phyloP scores from a whole-genome alignment of 2,888 invertebrate species.

The Drosophila subsilvestris region DNA sequence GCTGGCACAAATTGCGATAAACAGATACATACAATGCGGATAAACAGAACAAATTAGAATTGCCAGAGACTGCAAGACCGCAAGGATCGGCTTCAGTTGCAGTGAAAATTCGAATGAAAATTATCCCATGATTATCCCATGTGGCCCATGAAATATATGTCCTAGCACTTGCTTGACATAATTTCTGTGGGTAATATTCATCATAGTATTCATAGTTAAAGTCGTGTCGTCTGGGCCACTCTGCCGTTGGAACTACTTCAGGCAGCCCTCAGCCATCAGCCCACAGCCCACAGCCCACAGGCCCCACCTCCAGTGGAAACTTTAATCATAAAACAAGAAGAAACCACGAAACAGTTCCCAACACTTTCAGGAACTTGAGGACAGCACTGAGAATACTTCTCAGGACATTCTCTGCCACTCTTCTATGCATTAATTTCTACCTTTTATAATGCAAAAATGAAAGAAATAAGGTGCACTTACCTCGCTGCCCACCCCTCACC shows the following conservation, averaged over 20 bases:
- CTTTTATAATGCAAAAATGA: constrained; percentile 78
- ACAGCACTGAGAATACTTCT: constrained; percentile 32
- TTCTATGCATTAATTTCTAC: constrained; percentile 73
- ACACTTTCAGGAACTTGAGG: constrained; percentile 60
- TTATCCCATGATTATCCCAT: neutral
- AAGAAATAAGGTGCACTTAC: constrained; percentile 80
- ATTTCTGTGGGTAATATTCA: constrained; percentile 12
- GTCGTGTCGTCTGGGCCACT: constrained; percentile 7
- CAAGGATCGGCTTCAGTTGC: neutral
- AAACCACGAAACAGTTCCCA: constrained; percentile 62
- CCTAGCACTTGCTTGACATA: constrained; percentile 9
- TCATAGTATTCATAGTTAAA: constrained; percentile 37
- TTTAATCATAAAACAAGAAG: constrained; percentile 70
- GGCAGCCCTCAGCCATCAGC: constrained; percentile 33
- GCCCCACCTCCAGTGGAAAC: constrained; percentile 39
- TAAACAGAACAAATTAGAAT: constrained; percentile 37
- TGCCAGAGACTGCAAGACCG: neutral
- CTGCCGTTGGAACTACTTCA: constrained; percentile 12
- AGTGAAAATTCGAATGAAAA: constrained; percentile 15
- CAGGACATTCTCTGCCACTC: constrained; percentile 28
- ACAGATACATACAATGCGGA: constrained; percentile 1
- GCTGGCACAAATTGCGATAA: constrained; percentile 32
- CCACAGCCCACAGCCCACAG: neutral
- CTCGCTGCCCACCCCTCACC: constrained; percentile 1
- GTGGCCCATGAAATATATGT: too few relatives aligned